These are phyloP conservation scores for Apodemus agrarius DNA, from an alignment of 2,797 vertebrate genomes.

Conservation along the genomic window DNA sequence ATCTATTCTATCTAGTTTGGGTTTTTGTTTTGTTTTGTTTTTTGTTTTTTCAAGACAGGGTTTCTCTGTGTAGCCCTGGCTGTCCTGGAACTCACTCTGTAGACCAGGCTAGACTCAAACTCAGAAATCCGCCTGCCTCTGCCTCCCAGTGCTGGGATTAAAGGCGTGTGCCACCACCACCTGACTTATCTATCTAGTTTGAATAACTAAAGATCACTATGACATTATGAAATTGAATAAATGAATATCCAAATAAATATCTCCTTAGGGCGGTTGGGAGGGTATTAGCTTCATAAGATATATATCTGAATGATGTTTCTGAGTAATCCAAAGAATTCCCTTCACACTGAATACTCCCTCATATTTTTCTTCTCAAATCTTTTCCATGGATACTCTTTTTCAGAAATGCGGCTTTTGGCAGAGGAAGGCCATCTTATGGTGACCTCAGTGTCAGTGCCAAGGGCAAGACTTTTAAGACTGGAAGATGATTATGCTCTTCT, in stretches of 20 bases:
- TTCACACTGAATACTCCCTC: background rate
- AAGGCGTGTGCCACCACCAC: too few species aligned
- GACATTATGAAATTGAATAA: background rate
- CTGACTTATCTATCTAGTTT: background rate
- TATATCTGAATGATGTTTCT: slow-evolving; percentile 19
- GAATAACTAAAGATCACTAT: slow-evolving; percentile 18
- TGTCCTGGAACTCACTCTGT: too few species aligned
- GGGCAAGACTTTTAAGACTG: background rate
- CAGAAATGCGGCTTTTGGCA: background rate
- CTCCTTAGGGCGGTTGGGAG: background rate
- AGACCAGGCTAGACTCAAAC: too few species aligned
- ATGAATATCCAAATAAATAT: background rate
- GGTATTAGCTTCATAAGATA: background rate
- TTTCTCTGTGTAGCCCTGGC: too few species aligned
- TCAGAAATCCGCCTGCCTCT: too few species aligned
- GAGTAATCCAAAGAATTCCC: background rate
- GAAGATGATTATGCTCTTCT: background rate
- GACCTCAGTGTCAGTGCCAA: background rate
- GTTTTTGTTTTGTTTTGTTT: too few species aligned
- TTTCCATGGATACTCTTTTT: background rate
- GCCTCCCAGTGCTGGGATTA: too few species aligned
- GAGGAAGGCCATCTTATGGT: background rate
- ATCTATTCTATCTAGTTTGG: too few species aligned
- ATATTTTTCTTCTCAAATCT: background rate
- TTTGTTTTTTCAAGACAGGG: too few species aligned